Conservation (phyloP, 2,888 invertebrate species). For the Tenthredo livida region DNA sequence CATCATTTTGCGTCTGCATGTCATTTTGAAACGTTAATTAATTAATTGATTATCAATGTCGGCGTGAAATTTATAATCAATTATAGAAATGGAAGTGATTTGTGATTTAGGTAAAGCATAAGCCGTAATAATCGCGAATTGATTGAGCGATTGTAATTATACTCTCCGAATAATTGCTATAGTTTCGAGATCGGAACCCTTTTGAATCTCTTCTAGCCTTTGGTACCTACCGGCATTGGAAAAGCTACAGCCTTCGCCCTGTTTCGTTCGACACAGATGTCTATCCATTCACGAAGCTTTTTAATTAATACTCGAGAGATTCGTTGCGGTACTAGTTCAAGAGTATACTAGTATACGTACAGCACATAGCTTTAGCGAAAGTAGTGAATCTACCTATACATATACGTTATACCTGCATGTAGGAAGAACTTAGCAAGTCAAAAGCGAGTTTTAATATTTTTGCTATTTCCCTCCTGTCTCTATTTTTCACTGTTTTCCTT, state of each 20-base stretch:
- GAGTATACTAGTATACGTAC: background rate
- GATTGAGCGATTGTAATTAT: background rate
- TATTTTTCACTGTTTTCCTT: too few species aligned
- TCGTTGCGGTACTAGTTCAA: constrained; percentile 1
- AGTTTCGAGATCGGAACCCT: background rate
- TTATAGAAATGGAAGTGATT: background rate
- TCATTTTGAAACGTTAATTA: background rate
- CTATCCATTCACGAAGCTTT: constrained; percentile 14
- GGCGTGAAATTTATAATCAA: background rate
- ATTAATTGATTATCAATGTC: background rate
- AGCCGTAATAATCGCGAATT: background rate
- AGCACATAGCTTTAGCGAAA: background rate
- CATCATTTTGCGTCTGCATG: background rate
- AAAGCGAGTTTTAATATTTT: background rate
- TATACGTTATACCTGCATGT: background rate
- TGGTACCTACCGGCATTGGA: background rate
- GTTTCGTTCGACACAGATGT: constrained; percentile 6
- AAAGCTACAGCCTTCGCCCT: background rate
- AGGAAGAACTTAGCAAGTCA: background rate
- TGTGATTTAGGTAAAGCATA: background rate
- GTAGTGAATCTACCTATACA: background rate
- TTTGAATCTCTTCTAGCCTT: background rate
- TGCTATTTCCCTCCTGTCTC: background rate
- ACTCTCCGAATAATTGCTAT: background rate
- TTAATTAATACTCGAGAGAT: constrained; percentile 17